Percentiles rank a stretch among this genome's conserved stretches.
These are phyloP conservation scores for Nemotelus pantherinus DNA, from an alignment of 2,888 invertebrate genomes.

Conservation along the genomic window DNA sequence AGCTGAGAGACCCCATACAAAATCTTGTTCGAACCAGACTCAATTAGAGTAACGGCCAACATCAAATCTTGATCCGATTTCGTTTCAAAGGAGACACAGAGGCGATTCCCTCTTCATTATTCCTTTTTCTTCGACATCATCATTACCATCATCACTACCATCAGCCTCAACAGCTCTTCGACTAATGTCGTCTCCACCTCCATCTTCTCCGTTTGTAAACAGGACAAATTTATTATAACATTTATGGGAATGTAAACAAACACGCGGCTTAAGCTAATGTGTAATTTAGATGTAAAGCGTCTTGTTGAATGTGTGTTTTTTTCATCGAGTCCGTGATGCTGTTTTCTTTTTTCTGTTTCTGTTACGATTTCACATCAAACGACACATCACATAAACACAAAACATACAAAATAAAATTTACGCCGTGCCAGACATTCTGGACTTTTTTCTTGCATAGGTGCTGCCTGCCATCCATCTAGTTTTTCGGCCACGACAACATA, in stretches of 20 bases:
- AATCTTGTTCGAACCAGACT: not conserved
- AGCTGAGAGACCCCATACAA: too few species aligned
- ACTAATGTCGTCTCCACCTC: too few species aligned
- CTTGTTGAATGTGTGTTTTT: conserved; percentile 10
- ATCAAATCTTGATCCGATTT: conserved; percentile 3
- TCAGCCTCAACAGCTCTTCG: too few species aligned
- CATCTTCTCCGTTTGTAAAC: conserved; percentile 21
- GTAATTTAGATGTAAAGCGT: conserved; percentile 19
- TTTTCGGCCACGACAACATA: not conserved
- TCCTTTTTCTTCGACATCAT: conserved; percentile 7
- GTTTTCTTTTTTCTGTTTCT: conserved; percentile 1
- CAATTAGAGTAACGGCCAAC: conserved; percentile 31
- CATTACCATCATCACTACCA: not conserved
- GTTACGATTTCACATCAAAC: conserved; percentile 43
- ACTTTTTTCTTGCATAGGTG: not conserved
- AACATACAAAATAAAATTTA: conserved; percentile 37
- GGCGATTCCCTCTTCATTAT: conserved; percentile 17
- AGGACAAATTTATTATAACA: conserved; percentile 46
- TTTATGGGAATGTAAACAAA: conserved; percentile 43
- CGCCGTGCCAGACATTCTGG: conserved; percentile 29
- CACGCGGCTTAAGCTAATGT: conserved; percentile 12
- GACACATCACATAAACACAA: conserved; percentile 37
- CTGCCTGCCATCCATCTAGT: not conserved
- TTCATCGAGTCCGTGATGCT: not conserved
- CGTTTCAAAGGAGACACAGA: not conserved